Conservation (phyloP, 2,113 vertebrate species). For the Cottus gobio region DNA sequence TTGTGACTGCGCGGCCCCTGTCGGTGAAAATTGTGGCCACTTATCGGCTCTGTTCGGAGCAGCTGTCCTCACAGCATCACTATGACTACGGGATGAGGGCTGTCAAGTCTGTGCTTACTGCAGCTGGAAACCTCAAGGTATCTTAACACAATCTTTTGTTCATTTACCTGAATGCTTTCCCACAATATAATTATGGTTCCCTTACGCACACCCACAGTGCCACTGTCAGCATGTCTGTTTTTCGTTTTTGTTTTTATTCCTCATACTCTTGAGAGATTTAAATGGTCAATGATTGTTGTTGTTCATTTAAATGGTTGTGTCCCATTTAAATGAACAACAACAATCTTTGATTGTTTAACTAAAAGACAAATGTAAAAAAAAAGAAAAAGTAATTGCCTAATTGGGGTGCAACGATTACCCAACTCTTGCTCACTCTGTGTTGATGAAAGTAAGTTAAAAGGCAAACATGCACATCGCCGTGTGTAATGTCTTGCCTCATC, state of each 20-base stretch:
- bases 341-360: background rate
- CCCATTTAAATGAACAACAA: background rate
- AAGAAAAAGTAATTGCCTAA: background rate
- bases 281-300: too few species aligned
- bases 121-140: slow-evolving; percentile 93
- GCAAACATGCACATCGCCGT: slow-evolving; percentile 3
- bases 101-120: slow-evolving; percentile 92
- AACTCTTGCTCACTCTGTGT: slow-evolving; percentile 2
- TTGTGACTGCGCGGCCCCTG: slow-evolving; percentile 89
- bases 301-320: background rate
- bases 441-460: slow-evolving; percentile 18
- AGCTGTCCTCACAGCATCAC: slow-evolving; percentile 91
- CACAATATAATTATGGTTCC: background rate
- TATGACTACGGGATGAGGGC: slow-evolving; percentile 95
- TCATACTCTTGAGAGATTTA: background rate
- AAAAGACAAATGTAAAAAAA: background rate
- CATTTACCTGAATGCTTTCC: background rate
- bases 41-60: slow-evolving; percentile 90
- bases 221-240: background rate
- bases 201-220: background rate
- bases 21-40: slow-evolving; percentile 93
- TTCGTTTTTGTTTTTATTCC: background rate
- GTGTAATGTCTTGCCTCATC: slow-evolving; percentile 2
- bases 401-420: background rate
- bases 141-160: background rate